Evolutionary conservation across 2,888 invertebrate species (phyloP), one percentile per base, ranked within the genome.

Genomic region (Oscheius myriophilus): DNA sequence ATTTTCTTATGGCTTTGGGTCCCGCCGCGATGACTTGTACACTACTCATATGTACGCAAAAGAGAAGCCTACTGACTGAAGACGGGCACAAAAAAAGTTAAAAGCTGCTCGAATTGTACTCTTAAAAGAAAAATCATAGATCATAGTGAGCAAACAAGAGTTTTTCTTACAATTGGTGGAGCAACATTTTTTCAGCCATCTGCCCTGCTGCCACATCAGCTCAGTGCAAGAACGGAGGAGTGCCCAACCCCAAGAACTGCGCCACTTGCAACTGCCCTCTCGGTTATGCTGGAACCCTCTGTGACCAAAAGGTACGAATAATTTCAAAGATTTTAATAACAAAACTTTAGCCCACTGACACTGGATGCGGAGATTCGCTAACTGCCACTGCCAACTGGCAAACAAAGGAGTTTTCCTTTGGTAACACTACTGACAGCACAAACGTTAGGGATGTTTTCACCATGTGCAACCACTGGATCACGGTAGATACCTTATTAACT

Each of bases 161-260:
- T n/a, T n/a, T n/a, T n/a, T n/a, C n/a, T n/a, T n/a, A n/a, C n/a
- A n/a, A n/a, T n/a, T n/a, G n/a, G n/a, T n/a, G n/a, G n/a, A n/a
- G n/a, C n/a, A n/a, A n/a, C n/a, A n/a, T n/a, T n/a, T 57, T 41
- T 33, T n/a, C 33, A 58, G 58, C 42, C 41, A 16, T 21, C 21
- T 58, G 58, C 21, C 58, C 58, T n/a, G 45, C 42, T 3, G 67
- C 26, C 2, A 42, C 49, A 23, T 53, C 54, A 0, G 70, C 71
- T 1, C 63, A 71, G n/a, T 76, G 75, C 66, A 52, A 54, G 25
- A 76, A 76, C 43, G 75, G 75, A 21, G 75, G 75, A 18, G 53
- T 73, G n/a, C 73, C 75, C 7, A 76, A 76, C 41, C 75, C 75
- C 43, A 71, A 69, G 42, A 71, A 73, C 39, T 76, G 75, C 42